Evolutionary conservation across 2,888 invertebrate species (phyloP), one percentile per base, ranked within the genome.

Genomic region (Melinopterus prodromus): DNA sequence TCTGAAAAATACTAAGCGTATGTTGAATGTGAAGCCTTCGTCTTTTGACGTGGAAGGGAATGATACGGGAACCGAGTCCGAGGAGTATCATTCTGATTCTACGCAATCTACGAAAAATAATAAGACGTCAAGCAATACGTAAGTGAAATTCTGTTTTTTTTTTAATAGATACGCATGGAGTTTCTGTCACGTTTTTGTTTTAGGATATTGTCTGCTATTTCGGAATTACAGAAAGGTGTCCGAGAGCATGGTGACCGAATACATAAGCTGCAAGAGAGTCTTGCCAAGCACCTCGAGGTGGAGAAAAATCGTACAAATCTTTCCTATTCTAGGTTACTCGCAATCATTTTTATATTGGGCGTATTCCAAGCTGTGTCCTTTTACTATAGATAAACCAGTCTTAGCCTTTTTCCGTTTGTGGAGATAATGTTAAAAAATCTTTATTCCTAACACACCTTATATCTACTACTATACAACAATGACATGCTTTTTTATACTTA

Each of bases 41-140:
- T 89, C 91, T 26, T 91, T 91, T 69, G 92, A 91, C 84, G 90
- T 90, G 78, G 90, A 90, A 78, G 91, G 90, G 76, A 89, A 89
- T 82, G 91, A 91, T 77, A 88, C 86, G 82, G 87, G 85, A 12
- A 88, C 86, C 12, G 88, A 88, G 74, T 88, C 88, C 2, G 89
- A 88, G 81, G 89, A 89, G 82, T 88, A 88, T 79, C 89, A 88
- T 84, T 88, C 89, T 0, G 89, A 89, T 84, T 89, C 89, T 6
- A 88, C 88, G 16, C 88, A 87, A 71, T 87, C 87, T 7, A 85
- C 85, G 12, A 79, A 79, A 69, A 77, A 77, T 16, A 88, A 87
- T 80, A 89, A 88, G 83, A 83, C 87, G 26, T 82, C 86, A n/a
- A 85, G 84, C 16, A 86, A 85, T 78, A 87, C 85, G 82, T 84